These are phyloP conservation scores for Anthophora plumipes DNA, from an alignment of 2,888 invertebrate species.

Conservation along the genomic window DNA sequence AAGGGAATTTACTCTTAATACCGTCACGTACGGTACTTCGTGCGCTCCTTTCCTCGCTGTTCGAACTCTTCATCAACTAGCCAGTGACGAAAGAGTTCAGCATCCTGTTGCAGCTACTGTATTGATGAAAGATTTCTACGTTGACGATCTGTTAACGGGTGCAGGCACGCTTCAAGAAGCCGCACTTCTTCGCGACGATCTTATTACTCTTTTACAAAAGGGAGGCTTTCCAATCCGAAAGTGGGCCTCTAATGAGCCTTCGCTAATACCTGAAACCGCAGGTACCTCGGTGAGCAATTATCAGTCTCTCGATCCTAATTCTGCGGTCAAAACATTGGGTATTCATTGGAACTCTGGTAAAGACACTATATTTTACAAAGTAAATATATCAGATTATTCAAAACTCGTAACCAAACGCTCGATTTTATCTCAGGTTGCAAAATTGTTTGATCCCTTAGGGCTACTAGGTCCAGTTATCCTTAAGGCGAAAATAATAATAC, in stretches of 20 bases:
- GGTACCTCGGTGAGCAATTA: background rate
- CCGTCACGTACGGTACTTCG: background rate
- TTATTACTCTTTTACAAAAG: background rate
- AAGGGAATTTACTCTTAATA: background rate
- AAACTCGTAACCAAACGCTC: background rate
- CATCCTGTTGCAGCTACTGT: constrained; percentile 12
- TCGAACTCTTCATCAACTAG: background rate
- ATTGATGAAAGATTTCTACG: constrained; percentile 23
- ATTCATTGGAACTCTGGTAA: constrained; percentile 15
- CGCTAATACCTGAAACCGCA: background rate
- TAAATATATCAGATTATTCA: background rate
- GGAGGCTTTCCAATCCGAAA: constrained; percentile 23
- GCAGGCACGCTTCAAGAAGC: background rate
- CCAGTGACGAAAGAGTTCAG: background rate
- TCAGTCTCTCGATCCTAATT: background rate
- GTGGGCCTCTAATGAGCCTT: constrained; percentile 27
- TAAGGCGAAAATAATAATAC: constrained; percentile 9
- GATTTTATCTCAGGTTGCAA: too few relatives aligned
- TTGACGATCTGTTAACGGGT: constrained; percentile 23
- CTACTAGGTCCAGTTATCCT: constrained; percentile 5
- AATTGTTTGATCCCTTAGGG: too few relatives aligned
- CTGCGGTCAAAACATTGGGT: constrained; percentile 23
- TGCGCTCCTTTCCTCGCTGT: constrained; percentile 6
- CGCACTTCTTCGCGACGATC: background rate
- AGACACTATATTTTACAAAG: constrained; percentile 3